These are phyloP conservation scores for Cheilosia vernalis DNA, from an alignment of 2,888 invertebrate species.

Conservation along the genomic window DNA sequence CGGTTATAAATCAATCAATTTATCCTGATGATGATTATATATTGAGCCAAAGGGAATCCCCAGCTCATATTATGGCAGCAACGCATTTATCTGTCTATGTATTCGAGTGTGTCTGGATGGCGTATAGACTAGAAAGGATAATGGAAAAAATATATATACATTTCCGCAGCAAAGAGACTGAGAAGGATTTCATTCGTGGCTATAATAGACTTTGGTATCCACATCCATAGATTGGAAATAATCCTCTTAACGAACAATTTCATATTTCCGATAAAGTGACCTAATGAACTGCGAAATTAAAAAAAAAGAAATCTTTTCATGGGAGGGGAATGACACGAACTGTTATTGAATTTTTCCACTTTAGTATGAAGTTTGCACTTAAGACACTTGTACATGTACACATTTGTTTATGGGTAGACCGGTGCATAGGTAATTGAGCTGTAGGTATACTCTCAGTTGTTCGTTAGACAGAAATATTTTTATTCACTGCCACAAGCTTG, in stretches of 20 bases:
- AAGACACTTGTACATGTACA: too few relatives aligned
- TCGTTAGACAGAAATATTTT: too few relatives aligned
- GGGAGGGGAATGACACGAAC: too few relatives aligned
- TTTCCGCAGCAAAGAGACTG: slow-evolving; percentile 13
- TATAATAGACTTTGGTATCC: slow-evolving; percentile 34
- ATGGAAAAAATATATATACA: slow-evolving; percentile 1
- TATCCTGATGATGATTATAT: slow-evolving; percentile 62
- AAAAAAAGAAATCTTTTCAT: too few relatives aligned
- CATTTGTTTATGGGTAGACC: too few relatives aligned
- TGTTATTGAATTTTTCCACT: too few relatives aligned
- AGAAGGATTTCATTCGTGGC: slow-evolving; percentile 16
- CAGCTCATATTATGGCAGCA: not conserved
- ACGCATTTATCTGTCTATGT: not conserved
- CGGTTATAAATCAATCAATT: slow-evolving; percentile 65
- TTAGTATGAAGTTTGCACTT: too few relatives aligned
- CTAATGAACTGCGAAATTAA: slow-evolving; percentile 55
- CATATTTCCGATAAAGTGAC: slow-evolving; percentile 36
- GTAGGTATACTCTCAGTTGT: too few relatives aligned
- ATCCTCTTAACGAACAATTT: slow-evolving; percentile 53
- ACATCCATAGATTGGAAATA: slow-evolving; percentile 46
- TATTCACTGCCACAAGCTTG: too few relatives aligned
- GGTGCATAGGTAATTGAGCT: too few relatives aligned
- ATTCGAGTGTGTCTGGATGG: not conserved
- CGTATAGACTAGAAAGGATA: slow-evolving; percentile 2
- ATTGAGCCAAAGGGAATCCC: slow-evolving; percentile 44